A percentile compares a stretch with the other conserved stretches of the same genome.
Evolutionary conservation across 2,797 vertebrate species (phyloP).

Genomic region (Babyrousa celebensis): DNA sequence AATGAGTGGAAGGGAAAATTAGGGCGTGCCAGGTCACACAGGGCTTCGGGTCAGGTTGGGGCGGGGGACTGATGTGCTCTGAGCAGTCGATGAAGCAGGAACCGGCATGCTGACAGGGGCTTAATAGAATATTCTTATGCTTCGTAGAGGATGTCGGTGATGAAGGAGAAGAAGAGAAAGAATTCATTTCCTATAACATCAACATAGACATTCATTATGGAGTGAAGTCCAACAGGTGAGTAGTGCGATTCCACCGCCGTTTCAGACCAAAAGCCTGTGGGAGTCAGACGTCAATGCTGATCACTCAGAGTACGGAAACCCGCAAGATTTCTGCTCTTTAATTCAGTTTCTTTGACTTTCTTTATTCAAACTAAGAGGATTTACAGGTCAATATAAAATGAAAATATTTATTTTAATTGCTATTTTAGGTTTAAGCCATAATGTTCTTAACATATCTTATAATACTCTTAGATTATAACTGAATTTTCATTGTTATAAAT

Average conservation of each 20-base stretch:
- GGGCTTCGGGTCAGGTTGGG: neutral
- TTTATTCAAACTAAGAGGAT: neutral
- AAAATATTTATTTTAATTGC: neutral
- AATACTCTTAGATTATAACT: neutral
- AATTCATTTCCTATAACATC: conserved; percentile 97
- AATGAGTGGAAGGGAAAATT: neutral
- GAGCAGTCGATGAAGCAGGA: neutral
- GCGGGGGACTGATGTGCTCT: neutral
- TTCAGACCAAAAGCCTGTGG: neutral
- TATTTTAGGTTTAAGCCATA: neutral
- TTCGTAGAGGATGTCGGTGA: conserved; percentile 98
- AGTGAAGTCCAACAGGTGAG: conserved; percentile 99
- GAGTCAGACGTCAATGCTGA: neutral
- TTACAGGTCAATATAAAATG: neutral
- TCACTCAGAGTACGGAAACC: neutral
- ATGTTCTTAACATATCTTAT: neutral
- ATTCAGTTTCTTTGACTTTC: neutral
- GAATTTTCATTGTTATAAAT: neutral
- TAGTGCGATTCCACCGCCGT: neutral
- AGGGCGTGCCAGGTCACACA: rapidly evolving
- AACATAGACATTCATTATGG: conserved; percentile 99
- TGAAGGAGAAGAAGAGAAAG: conserved; percentile 99
- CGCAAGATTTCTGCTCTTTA: neutral
- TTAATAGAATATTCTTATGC: conserved; percentile 48
- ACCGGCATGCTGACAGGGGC: neutral